These are phyloP conservation scores for Taeniopygia guttata DNA, from an alignment of 2,797 vertebrate genomes.

Conservation along the genomic window DNA sequence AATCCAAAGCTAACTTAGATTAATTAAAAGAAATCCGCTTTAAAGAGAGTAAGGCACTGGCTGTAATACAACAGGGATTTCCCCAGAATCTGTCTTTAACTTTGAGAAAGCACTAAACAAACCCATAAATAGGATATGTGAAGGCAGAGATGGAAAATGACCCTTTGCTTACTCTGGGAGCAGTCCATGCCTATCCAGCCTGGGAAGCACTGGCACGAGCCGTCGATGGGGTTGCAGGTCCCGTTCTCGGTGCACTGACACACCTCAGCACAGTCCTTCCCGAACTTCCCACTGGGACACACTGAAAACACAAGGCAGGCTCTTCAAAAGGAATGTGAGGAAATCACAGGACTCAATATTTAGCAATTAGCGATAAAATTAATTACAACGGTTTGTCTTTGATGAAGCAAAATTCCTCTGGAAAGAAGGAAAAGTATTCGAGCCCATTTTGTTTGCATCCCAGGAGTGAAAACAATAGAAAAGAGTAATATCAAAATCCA, in stretches of 20 bases:
- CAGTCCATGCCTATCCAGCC: constrained; percentile 97
- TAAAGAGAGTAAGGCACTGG: background rate
- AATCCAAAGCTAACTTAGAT: constrained; percentile 34
- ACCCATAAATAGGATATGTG: fast-evolving
- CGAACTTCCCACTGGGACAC: constrained; percentile 88
- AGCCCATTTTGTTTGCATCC: background rate
- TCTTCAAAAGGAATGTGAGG: background rate
- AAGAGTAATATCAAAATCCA: background rate
- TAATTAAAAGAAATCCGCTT: constrained; percentile 46
- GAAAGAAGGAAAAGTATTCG: background rate
- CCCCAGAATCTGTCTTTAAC: background rate
- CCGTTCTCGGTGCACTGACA: constrained; percentile 95
- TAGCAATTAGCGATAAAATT: background rate
- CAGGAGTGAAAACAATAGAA: background rate
- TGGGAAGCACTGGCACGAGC: constrained; percentile 93
- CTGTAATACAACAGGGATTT: constrained; percentile 1
- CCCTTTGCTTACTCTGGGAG: constrained; percentile 85
- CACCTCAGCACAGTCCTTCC: constrained; percentile 85
- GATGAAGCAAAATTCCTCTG: background rate
- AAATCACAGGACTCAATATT: background rate
- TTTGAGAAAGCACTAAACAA: background rate
- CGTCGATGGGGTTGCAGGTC: constrained; percentile 95
- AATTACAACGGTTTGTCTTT: background rate
- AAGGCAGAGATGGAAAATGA: background rate
- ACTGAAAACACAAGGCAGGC: constrained; percentile 73